These are phyloP conservation scores for Drosophila atroscutellata DNA, from an alignment of 2,888 invertebrate genomes.

Conservation along the genomic window DNA sequence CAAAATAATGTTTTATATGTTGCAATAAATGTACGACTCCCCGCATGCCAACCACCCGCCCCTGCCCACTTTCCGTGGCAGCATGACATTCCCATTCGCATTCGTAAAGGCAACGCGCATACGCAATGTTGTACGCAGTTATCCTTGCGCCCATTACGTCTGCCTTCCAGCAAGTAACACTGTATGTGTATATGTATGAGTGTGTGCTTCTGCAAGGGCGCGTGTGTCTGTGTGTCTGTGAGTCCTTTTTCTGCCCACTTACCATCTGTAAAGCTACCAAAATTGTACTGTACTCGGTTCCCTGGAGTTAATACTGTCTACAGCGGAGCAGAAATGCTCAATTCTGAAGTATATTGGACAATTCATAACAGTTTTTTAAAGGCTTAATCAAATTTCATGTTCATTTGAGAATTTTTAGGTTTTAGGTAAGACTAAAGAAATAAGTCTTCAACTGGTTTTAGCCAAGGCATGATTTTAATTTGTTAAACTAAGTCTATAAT, in stretches of 20 bases:
- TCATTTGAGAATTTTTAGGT: not conserved
- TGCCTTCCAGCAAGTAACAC: conserved; percentile 18
- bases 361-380: not conserved
- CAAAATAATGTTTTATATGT: conserved; percentile 79
- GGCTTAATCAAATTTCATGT: not conserved
- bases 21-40: conserved; percentile 76
- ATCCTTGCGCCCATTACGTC: conserved; percentile 73
- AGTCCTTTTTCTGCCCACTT: conserved; percentile 39
- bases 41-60: conserved; percentile 18
- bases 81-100: conserved; percentile 34
- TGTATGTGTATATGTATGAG: not conserved
- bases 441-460: not conserved
- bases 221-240: conserved; percentile 12
- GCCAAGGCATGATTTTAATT: not conserved
- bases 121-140: conserved; percentile 74
- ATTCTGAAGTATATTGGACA: not conserved
- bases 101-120: conserved; percentile 66
- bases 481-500: not conserved
- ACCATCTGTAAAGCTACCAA: conserved; percentile 55
- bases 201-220: not conserved
- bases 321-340: conserved; percentile 3
- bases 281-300: conserved; percentile 34
- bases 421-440: fast-evolving
- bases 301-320: conserved; percentile 26
- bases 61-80: not conserved